Percentiles rank a stretch among this genome's conserved stretches.
Conservation (phyloP, 2,888 invertebrate genomes). For the Platycheirus albimanus region DNA sequence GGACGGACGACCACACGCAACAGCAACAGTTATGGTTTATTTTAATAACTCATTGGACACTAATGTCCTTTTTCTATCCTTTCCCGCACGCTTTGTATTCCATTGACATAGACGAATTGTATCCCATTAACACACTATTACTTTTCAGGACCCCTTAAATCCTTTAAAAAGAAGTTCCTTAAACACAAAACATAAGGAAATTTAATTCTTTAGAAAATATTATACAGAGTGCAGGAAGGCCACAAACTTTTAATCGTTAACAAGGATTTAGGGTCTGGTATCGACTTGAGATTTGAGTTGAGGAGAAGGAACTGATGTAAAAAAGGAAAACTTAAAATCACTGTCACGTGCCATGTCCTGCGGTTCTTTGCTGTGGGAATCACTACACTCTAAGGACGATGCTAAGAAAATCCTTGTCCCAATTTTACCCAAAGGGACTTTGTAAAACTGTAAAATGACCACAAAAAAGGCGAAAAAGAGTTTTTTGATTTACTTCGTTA, state of each 20-base stretch:
- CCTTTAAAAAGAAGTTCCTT: background rate
- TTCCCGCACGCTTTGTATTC: background rate
- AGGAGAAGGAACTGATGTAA: background rate
- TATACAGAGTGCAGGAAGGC: too few relatives aligned
- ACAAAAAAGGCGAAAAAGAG: background rate
- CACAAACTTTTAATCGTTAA: constrained; percentile 6
- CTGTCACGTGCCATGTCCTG: constrained; percentile 25
- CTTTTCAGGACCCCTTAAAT: constrained; percentile 2
- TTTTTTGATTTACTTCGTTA: constrained; percentile 14
- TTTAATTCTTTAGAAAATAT: background rate
- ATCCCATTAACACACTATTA: constrained; percentile 27
- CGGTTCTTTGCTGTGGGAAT: background rate
- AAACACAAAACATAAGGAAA: background rate
- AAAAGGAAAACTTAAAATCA: constrained; percentile 20
- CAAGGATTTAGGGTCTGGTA: constrained; percentile 17
- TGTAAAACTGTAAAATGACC: background rate
- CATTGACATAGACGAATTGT: constrained; percentile 18
- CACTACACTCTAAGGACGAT: background rate
- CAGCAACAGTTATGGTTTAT: constrained; percentile 12
- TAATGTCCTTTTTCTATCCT: constrained; percentile 12
- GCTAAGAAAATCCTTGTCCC: background rate
- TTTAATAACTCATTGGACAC: constrained; percentile 17
- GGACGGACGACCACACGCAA: background rate
- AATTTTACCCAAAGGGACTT: constrained; percentile 6
- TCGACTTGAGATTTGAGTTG: constrained; percentile 3